Evolutionary conservation across 2,797 vertebrate species (phyloP).

Genomic region (Cyclopterus lumpus): DNA sequence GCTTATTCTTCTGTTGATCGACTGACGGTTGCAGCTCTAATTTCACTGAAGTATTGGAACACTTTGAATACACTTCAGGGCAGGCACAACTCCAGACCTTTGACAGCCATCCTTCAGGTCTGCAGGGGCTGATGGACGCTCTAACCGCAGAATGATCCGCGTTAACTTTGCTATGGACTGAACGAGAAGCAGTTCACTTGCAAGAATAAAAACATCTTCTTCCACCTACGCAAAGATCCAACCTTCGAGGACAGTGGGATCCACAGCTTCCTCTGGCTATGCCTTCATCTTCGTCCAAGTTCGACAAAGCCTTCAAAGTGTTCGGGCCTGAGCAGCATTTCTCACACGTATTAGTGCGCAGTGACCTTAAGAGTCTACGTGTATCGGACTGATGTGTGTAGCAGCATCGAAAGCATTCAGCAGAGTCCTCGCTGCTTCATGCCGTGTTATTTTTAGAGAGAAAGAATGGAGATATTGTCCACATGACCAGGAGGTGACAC

Average conservation of each 20-base stretch:
- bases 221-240: slow-evolving; percentile 40
- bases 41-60: neutral
- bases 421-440: neutral
- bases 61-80: neutral
- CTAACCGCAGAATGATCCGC: slow-evolving; percentile 17
- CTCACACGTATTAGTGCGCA: neutral
- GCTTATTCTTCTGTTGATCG: neutral
- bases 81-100: neutral
- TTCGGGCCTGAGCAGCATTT: slow-evolving; percentile 22
- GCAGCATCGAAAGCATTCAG: slow-evolving; percentile 12
- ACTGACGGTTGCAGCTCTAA: neutral
- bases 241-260: slow-evolving; percentile 49
- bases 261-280: slow-evolving; percentile 6
- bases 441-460: slow-evolving; percentile 31
- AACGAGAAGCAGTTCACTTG: slow-evolving; percentile 14
- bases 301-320: slow-evolving; percentile 27
- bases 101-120: neutral
- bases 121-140: neutral
- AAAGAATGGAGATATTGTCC: slow-evolving; percentile 26
- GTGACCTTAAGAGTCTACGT: slow-evolving; percentile 20
- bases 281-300: slow-evolving; percentile 33
- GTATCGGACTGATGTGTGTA: neutral
- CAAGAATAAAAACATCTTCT: slow-evolving; percentile 2
- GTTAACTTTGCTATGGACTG: slow-evolving; percentile 11
- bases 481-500: slow-evolving; percentile 20